Evolutionary conservation across 2,888 invertebrate species (phyloP).

Genomic region (Rhopalosiphum nymphaeae): DNA sequence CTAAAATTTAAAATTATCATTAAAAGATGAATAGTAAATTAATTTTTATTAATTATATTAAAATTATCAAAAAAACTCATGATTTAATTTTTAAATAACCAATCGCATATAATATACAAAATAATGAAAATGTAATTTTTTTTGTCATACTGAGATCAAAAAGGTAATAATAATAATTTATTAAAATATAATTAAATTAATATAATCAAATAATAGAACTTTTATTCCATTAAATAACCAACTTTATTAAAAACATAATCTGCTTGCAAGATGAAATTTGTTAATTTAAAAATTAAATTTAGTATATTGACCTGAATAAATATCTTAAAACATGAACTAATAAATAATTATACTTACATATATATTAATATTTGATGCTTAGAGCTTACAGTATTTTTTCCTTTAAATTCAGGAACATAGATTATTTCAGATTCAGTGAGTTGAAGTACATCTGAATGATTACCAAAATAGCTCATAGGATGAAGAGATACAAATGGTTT

Average conservation of each 20-base stretch:
- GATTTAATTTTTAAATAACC: background rate
- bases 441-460: constrained; percentile 83
- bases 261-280: background rate
- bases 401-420: constrained; percentile 76
- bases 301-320: background rate
- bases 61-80: background rate
- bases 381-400: constrained; percentile 80
- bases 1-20: no score
- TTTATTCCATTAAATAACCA: constrained; percentile 2
- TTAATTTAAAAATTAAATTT: background rate
- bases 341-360: constrained; percentile 76
- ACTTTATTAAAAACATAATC: background rate
- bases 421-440: constrained; percentile 82
- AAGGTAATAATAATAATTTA: background rate
- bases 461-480: constrained; percentile 90
- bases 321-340: background rate
- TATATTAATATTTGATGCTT: constrained; percentile 90
- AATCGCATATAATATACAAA: background rate
- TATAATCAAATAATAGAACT: background rate
- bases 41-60: no score
- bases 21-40: no score
- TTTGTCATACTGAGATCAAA: background rate
- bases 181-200: background rate
- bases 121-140: background rate
- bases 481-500: constrained; percentile 93